Base-by-base conservation (phyloP, 2,797 vertebrate genomes). In the Fundulus diaphanus region DNA sequence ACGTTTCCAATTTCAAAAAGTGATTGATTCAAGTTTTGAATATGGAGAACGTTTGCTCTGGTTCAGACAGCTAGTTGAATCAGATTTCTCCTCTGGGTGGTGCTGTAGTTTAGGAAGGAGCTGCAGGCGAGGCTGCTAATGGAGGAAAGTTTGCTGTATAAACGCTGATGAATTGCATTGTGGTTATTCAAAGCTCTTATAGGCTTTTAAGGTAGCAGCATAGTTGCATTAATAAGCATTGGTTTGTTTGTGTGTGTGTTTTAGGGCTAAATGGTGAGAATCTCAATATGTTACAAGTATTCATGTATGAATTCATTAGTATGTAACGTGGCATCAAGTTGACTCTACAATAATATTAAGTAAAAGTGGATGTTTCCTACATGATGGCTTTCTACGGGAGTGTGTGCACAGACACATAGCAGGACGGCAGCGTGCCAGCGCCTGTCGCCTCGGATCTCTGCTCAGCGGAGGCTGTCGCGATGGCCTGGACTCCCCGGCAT, bases 341-440 rank as follows among this genome's bases (percentile, higher is more conserved):
- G 22, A 65, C 18, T 18, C 79, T 80, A 93, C 89, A 93, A 94
- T 89, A 93, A 93, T 92, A 93, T 94, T 94, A 65, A 15, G 35
- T 13, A 65, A 13, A 35, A 65, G 20, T 42, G 24, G n/a, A 66
- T 66, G 37, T 42, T n/a, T 66, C 24, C 63, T 27, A 3, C 13
- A 37, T n/a, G 63, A 40, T 40, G 22, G 35, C 63, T 66, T 66
- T 42, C 24, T 35, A 37, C 37, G 29, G 27, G 61, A 56, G 27
- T 57, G 56, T 56, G 69, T 51, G 44, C n/a, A n/a, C n/a, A n/a
- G n/a, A 15, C 54, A 51, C 46, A 68, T 46, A 66, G 70, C 84
- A 93, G 37, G 9, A 73, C 81, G 90, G 92, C 94, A 84, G 89
- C 85, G 48, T 87, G 88, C 86, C 88, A 77, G 88, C 82, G 80